Base-by-base conservation (phyloP, 2,888 invertebrate species). In the Steromphala cineraria region DNA sequence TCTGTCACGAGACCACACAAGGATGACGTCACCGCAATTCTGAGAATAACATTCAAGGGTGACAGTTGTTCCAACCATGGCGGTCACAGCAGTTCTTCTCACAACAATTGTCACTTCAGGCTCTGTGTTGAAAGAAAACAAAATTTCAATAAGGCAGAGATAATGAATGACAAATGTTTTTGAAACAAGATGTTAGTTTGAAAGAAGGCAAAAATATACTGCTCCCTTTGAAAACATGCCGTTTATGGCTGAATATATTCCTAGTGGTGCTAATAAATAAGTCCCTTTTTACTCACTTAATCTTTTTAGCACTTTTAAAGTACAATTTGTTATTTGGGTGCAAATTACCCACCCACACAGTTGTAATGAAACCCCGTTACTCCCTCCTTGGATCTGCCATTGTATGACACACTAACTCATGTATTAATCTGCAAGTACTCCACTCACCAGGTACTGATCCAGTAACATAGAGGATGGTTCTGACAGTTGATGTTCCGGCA, bases 391-490 rank as follows among this genome's bases (percentile, higher is more conserved):
- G 36, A 36, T 36, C 7, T 36, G 2, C 36, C 2, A 36, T 2
- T 36, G 36, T 2, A 36, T 2, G 36, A 36, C 7, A 36, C 36
- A 36, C 36, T 36, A 4, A 4, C 67, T 28, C 31, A 17, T 67
- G 28, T 67, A 67, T 17, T 67, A 17, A 67, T 36, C 28, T 67
- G 2, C 31, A 21, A 10, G 46, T 46, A 46, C 13, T 46, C 46
- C 8, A 8, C 86, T 81, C 83, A 92, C 92, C 89, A 62, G 53
- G 56, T 15, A 24, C 46, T 7, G 36, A 4, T 71, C 87, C 86
- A 19, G 84, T 88, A 0, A 98, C 96, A 85, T 95, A 95, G 28
- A 98, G 94, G 36, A 95, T 95, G 0, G 96, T 96, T 1, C 95
- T 95, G 52, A 95, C 94, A 75, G 95, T 95, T 46, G 95, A 94